Conservation (phyloP, 2,113 vertebrate species). For the Ceyx melanurus region DNA sequence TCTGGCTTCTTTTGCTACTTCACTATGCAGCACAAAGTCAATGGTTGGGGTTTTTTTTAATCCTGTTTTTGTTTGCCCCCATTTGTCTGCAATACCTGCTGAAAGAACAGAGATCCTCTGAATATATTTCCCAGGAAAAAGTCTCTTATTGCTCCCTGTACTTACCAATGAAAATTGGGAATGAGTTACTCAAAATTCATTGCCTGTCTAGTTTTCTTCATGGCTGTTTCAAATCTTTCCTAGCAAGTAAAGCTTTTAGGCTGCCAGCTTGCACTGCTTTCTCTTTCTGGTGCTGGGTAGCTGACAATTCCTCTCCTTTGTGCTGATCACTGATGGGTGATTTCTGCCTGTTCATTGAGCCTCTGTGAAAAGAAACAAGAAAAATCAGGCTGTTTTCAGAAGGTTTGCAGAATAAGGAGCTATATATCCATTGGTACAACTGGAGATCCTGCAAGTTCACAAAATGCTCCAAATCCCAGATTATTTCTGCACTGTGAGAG, state of each 20-base stretch:
- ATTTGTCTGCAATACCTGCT: neutral
- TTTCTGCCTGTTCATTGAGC: neutral
- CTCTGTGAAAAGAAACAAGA: neutral
- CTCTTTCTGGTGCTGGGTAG: neutral
- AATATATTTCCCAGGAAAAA: neutral
- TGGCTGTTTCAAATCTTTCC: neutral
- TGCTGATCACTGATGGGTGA: neutral
- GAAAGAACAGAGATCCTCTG: neutral
- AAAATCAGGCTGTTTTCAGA: neutral
- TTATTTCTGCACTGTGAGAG: neutral
- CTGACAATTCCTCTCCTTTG: neutral
- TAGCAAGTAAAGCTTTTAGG: neutral
- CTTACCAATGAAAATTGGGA: neutral
- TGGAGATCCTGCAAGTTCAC: neutral
- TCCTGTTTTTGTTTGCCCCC: neutral
- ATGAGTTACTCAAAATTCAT: neutral
- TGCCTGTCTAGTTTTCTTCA: neutral
- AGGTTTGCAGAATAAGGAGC: neutral
- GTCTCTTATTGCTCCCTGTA: neutral
- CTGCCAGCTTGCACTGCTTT: neutral
- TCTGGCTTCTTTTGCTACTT: neutral
- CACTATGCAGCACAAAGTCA: neutral
- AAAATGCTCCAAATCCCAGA: neutral
- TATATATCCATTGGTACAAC: neutral
- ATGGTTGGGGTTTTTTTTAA: neutral